A percentile compares a stretch with the other conserved stretches of the same genome.
These are phyloP conservation scores for Macrochelys suwanniensis DNA, from an alignment of 2,797 vertebrate species.

Conservation along the genomic window DNA sequence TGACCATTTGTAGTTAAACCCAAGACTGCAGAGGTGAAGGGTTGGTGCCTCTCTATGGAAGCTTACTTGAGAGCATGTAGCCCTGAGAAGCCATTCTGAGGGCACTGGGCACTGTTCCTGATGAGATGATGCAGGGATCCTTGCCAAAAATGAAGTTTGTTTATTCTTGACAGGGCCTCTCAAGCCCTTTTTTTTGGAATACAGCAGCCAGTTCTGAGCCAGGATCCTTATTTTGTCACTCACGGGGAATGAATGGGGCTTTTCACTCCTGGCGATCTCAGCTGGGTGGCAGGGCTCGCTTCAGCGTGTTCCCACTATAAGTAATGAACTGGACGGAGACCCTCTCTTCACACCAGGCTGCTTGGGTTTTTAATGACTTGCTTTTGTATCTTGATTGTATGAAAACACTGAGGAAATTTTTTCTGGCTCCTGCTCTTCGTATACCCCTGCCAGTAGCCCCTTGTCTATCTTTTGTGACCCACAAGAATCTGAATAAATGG, in stretches of 20 bases:
- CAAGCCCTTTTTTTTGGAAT: not conserved
- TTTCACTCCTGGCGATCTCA: constrained; percentile 18
- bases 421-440: not conserved
- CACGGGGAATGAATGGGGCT: constrained; percentile 34
- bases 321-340: not conserved
- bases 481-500: not conserved
- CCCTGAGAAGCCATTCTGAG: not conserved
- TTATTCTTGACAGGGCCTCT: constrained; percentile 6
- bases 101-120: not conserved
- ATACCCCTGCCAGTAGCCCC: not conserved
- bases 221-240: constrained; percentile 11
- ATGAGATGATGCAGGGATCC: not conserved
- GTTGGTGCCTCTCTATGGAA: not conserved
- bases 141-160: not conserved
- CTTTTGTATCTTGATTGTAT: constrained; percentile 10
- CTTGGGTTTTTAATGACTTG: not conserved
- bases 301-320: not conserved
- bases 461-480: not conserved
- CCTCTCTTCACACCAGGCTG: not conserved
- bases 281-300: not conserved
- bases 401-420: not conserved
- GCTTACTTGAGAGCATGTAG: not conserved
- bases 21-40: accelerated
- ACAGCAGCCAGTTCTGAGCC: not conserved
- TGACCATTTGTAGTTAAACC: not conserved